Evolutionary conservation across 1,140 invertebrate genomes (phyloP).

Genomic region (Eriosoma lanigerum): DNA sequence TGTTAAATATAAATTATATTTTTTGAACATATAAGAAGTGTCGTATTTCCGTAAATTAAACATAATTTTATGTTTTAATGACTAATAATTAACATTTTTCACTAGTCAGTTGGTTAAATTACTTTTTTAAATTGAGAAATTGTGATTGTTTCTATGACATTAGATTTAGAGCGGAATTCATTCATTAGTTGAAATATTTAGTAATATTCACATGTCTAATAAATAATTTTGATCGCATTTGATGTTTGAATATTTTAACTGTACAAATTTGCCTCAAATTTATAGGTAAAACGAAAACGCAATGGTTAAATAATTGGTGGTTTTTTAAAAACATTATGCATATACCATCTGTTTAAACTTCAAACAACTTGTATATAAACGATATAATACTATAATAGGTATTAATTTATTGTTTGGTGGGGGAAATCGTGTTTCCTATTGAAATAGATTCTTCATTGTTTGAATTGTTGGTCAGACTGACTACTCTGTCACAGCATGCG

Average conservation of each 20-base stretch:
- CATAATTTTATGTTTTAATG: too few species aligned
- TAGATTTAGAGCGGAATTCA: too few species aligned
- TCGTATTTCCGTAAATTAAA: too few species aligned
- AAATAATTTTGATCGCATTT: not conserved
- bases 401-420: conserved; percentile 21
- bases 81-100: too few species aligned
- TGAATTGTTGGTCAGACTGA: conserved; percentile 50
- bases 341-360: conserved; percentile 42
- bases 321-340: conserved; percentile 25
- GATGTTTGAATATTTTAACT: conserved; percentile 8
- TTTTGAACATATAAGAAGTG: too few species aligned
- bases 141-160: too few species aligned
- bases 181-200: too few species aligned
- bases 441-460: conserved; percentile 47
- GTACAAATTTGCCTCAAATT: not conserved
- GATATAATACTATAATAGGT: conserved; percentile 22
- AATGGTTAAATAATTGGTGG: conserved; percentile 24
- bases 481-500: conserved; percentile 40
- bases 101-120: too few species aligned
- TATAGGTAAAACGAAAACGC: not conserved
- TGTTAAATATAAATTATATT: too few species aligned
- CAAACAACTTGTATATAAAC: conserved; percentile 1
- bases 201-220: not conserved
- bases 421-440: conserved; percentile 44
- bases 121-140: too few species aligned